phyloP scores from a whole-genome alignment of 2,888 invertebrate species.

The Apamea sordens region DNA sequence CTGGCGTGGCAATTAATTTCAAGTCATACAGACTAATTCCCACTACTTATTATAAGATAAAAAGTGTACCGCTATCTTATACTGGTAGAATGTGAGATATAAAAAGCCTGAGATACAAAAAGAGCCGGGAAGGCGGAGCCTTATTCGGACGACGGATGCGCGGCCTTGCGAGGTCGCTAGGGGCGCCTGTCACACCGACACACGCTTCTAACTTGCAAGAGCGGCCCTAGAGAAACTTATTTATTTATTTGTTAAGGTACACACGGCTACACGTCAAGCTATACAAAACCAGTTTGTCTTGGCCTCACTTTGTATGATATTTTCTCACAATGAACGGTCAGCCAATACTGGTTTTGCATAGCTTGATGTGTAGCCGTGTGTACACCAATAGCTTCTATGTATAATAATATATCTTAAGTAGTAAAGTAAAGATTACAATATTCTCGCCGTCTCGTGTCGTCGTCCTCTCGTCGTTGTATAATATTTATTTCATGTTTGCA shows the following conservation, averaged over 20 bases:
- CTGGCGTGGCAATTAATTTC: slow-evolving; percentile 35
- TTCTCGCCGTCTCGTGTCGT: too few species aligned
- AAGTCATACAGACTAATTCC: slow-evolving; percentile 32
- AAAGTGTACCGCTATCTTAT: slow-evolving; percentile 58
- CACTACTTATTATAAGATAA: slow-evolving; percentile 44
- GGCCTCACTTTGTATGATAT: too few species aligned
- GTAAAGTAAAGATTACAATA: too few species aligned
- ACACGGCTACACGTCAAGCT: too few species aligned
- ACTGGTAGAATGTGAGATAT: slow-evolving; percentile 65
- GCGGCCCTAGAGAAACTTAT: not conserved
- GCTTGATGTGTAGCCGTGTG: too few species aligned
- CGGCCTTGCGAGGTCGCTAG: slow-evolving; percentile 84
- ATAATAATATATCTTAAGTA: too few species aligned
- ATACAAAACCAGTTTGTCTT: too few species aligned
- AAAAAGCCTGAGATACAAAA: slow-evolving; percentile 65
- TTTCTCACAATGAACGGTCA: too few species aligned
- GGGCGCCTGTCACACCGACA: slow-evolving; percentile 73
- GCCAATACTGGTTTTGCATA: too few species aligned
- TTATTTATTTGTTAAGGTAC: not conserved
- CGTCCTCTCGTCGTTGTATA: too few species aligned
- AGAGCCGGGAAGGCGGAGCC: slow-evolving; percentile 51
- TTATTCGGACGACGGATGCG: slow-evolving; percentile 71
- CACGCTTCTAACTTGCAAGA: not conserved
- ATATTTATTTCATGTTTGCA: too few species aligned
- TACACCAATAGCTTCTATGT: too few species aligned